Evolutionary conservation across 2,113 vertebrate genomes (phyloP).

Genomic region (Cariama cristata): DNA sequence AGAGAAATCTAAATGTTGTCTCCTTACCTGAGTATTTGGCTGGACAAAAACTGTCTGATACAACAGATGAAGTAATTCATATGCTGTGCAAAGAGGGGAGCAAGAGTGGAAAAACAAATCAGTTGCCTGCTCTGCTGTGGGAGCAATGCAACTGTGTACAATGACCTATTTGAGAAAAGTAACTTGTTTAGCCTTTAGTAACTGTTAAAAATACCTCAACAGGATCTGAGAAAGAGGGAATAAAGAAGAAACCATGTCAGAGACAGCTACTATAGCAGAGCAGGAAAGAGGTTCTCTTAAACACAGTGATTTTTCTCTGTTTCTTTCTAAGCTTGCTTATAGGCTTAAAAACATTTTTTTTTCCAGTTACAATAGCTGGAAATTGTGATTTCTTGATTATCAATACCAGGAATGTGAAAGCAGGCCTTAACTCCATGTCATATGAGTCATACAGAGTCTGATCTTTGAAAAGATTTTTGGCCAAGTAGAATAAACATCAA

Average conservation of each 20-base stretch:
- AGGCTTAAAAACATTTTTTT: neutral
- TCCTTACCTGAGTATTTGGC: conserved; percentile 11
- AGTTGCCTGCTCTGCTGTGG: conserved; percentile 7
- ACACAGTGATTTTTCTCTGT: neutral
- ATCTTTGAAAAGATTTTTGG: neutral
- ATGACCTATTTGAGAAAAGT: neutral
- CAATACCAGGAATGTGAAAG: neutral
- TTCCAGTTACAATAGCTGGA: neutral
- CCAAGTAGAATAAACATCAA: neutral
- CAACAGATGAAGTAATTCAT: conserved; percentile 38
- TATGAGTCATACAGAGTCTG: neutral
- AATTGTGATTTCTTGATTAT: neutral
- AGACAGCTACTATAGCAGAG: neutral
- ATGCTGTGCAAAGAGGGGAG: conserved; percentile 20
- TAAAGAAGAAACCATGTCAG: neutral
- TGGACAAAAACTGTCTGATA: conserved; percentile 43
- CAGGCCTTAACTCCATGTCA: neutral
- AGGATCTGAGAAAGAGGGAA: neutral
- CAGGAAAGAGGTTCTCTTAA: neutral
- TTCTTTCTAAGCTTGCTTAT: neutral
- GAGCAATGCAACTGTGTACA: neutral
- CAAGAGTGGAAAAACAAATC: conserved; percentile 28
- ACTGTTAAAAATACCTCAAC: neutral
- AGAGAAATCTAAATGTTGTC: neutral
- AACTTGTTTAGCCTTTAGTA: neutral